Percentiles rank a stretch among this genome's conserved stretches.
These are phyloP conservation scores for Struthidea cinerea DNA, from an alignment of 2,113 vertebrate species.

Conservation along the genomic window DNA sequence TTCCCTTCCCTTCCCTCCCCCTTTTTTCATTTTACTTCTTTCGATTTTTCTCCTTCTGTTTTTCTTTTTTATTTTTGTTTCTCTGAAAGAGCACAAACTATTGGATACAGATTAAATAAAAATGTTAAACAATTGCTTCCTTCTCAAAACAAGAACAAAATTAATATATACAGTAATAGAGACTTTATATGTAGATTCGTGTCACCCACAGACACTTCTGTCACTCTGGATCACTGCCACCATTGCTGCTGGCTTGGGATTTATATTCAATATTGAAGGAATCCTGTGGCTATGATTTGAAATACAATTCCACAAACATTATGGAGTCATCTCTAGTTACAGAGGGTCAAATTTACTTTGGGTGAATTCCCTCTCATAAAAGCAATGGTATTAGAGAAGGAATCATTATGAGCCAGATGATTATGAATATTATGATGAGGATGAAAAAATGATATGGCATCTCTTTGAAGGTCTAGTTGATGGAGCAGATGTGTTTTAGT, in stretches of 20 bases:
- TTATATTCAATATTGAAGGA: slow-evolving; percentile 18
- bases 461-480: not conserved
- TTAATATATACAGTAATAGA: not conserved
- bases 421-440: not conserved
- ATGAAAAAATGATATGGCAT: not conserved
- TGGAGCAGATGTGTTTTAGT: not conserved
- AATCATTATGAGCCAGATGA: not conserved
- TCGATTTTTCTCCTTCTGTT: not conserved
- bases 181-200: not conserved
- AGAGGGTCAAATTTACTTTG: not conserved
- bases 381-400: not conserved
- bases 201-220: not conserved
- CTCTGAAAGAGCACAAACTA: not conserved
- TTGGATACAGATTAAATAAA: not conserved
- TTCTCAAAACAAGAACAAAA: not conserved
- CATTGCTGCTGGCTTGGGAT: not conserved
- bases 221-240: not conserved
- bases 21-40: not conserved
- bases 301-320: not conserved
- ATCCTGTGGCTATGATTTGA: not conserved
- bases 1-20: accelerated
- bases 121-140: not conserved
- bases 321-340: not conserved
- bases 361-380: not conserved
- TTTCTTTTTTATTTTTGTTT: not conserved